Percentiles rank a stretch among this genome's conserved stretches.
phyloP scores from a whole-genome alignment of 2,113 vertebrate species.

The Ceyx cyanopectus region DNA sequence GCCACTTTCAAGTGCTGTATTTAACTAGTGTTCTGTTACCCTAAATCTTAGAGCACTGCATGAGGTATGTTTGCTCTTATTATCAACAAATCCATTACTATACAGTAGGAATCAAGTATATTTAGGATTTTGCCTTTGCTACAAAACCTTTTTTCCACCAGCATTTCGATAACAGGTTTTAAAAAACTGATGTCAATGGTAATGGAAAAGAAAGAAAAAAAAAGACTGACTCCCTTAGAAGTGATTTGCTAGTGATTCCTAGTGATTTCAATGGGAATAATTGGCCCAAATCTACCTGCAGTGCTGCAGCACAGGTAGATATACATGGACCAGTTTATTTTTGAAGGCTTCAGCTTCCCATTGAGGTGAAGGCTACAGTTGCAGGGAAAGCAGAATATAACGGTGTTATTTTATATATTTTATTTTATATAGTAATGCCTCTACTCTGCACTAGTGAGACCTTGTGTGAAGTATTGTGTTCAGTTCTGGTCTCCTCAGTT shows the following conservation, averaged over 20 bases:
- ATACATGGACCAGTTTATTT: not conserved
- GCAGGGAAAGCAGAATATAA: not conserved
- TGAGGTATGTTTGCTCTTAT: not conserved
- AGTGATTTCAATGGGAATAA: not conserved
- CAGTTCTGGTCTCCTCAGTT: too few relatives aligned
- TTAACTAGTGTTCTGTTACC: not conserved
- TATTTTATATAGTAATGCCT: too few relatives aligned
- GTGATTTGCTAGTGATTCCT: not conserved
- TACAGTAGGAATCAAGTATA: not conserved
- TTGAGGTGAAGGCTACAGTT: not conserved
- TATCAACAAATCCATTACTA: not conserved
- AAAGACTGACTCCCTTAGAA: too few relatives aligned
- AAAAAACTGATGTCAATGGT: too few relatives aligned
- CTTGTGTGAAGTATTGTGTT: too few relatives aligned
- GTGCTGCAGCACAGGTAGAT: not conserved
- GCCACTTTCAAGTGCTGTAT: not conserved
- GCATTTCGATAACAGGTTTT: too few relatives aligned
- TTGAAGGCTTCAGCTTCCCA: not conserved
- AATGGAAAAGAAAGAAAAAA: too few relatives aligned
- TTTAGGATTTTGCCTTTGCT: not conserved
- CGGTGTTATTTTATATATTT: too few relatives aligned
- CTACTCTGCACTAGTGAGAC: too few relatives aligned
- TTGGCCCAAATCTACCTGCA: not conserved
- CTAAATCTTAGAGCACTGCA: not conserved
- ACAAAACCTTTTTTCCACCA: not conserved